These are phyloP conservation scores for Theropithecus gelada DNA, from an alignment of 2,113 vertebrate genomes.

Conservation along the genomic window DNA sequence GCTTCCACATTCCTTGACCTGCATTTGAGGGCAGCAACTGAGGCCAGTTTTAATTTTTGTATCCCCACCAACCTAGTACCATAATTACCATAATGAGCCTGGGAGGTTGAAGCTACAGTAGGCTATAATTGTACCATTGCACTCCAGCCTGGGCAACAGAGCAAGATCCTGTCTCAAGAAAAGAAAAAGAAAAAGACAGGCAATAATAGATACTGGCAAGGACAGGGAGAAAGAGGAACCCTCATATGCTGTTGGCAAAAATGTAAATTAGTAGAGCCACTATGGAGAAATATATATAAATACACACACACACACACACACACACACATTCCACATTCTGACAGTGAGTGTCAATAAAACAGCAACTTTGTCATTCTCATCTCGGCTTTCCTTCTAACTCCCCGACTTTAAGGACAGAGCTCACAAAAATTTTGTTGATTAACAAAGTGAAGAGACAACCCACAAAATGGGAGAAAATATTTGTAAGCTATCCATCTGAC, in stretches of 20 bases:
- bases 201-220: no score
- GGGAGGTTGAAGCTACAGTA: no score
- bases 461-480: background rate
- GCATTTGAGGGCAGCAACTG: background rate
- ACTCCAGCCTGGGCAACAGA: no score
- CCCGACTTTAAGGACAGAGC: background rate
- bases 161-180: no score
- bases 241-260: no score
- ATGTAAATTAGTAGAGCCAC: no score
- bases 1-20: background rate
- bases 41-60: background rate
- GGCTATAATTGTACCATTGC: no score
- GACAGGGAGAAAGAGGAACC: no score
- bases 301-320: no score
- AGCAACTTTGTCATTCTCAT: background rate
- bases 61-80: background rate
- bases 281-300: no score
- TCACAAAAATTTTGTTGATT: background rate
- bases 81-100: background rate
- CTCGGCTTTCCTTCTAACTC: background rate
- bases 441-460: background rate
- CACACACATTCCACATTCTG: background rate
- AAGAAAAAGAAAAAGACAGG: no score
- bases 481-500: background rate
- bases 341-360: constrained; percentile 2